Base-by-base conservation (phyloP, 1,140 invertebrate species). In the Microplitis demolitor region DNA sequence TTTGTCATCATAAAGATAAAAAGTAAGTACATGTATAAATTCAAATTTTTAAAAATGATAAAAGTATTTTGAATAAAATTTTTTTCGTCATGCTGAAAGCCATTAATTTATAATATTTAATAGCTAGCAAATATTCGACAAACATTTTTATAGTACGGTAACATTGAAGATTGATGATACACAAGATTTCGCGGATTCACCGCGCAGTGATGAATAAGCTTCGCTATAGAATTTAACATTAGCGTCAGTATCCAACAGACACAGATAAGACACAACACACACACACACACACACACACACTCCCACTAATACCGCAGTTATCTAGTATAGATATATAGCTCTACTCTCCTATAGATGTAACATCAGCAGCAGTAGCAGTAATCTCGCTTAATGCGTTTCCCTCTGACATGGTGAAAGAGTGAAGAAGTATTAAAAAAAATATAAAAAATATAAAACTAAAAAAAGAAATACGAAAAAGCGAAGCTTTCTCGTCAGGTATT, bases 401-500 rank as follows among this genome's bases (percentile, higher is more conserved):
- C 66, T 67, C 66, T 34, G 66, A 67, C 66, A 50, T 54, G 66
- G 24, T 50, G 16, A 24, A 64, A 64, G 33, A 24, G 62, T 56
- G 53, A 56, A 56, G 16, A 56, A 56, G 53, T n/a, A 31, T 62
- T 3, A 35, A 62, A 62, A 62, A 54, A 24, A 69, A 6, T 13
- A 31, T 11, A 56, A 35, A 45, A 60, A 69, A 71, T 31, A 35
- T 8, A 63, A 62, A 62, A 71, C n/a, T n/a, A n/a, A 16, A 31
- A 51, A 4, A 39, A 50, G 60, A 53, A 24, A 54, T 60, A 63
- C n/a, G 61, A 63, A 71, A 71, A 71, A 64, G 54, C 60, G 39
- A n/a, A 58, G 51, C 69, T 71, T 71, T 71, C 60, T 71, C 69
- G 69, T 24, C 4, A 71, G 45, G 37, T 53, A 71, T 71, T 71